These are phyloP conservation scores for Otis tarda DNA, from an alignment of 2,113 vertebrate genomes.

Conservation along the genomic window DNA sequence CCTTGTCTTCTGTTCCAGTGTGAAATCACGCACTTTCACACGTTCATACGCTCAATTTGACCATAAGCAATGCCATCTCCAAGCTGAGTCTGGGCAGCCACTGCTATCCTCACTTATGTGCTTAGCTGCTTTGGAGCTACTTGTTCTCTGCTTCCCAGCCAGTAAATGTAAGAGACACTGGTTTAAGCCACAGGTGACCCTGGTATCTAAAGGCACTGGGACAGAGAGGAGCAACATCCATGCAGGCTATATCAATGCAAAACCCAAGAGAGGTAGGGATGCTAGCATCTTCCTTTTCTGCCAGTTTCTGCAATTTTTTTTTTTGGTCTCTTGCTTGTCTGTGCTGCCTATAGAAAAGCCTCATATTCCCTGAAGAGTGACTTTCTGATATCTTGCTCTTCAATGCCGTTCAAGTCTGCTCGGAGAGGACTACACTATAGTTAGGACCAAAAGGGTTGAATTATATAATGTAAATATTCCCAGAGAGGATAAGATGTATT, in stretches of 20 bases:
- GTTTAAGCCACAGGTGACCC: background rate
- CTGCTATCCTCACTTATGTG: background rate
- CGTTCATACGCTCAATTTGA: background rate
- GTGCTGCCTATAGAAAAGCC: background rate
- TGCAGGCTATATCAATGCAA: background rate
- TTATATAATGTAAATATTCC: background rate
- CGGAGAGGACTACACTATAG: background rate
- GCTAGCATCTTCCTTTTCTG: background rate
- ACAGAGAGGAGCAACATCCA: background rate
- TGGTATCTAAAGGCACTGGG: background rate
- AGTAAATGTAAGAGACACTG: background rate
- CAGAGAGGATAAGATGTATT: background rate
- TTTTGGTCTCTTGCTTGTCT: background rate
- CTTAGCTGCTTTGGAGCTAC: background rate
- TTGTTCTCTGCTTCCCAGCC: background rate
- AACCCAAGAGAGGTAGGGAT: background rate
- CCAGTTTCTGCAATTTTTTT: background rate
- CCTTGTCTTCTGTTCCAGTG: background rate
- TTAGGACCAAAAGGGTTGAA: background rate
- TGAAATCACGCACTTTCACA: background rate
- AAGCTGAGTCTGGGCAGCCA: background rate
- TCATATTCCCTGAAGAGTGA: background rate
- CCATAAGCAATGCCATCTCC: background rate
- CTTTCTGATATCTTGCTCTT: background rate
- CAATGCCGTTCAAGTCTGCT: background rate